Percentiles rank a stretch among this genome's conserved stretches.
phyloP scores from a whole-genome alignment of 2,888 invertebrate species.

The Steinernema hermaphroditum region DNA sequence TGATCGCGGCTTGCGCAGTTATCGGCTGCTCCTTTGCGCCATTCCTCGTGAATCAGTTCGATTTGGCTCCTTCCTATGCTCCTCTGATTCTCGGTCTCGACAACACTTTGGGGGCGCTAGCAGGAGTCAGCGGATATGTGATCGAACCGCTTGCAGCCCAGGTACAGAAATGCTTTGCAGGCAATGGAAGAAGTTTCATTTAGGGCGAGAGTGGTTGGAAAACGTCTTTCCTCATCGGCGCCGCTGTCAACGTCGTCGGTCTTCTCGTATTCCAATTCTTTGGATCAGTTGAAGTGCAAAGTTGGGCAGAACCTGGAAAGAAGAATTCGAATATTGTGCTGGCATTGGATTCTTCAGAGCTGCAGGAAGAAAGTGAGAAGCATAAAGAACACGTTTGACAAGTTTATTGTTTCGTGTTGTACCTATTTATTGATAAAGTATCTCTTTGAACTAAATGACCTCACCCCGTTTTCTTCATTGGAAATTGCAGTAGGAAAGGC shows the following conservation, averaged over 20 bases:
- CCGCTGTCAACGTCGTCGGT: slow-evolving; percentile 88
- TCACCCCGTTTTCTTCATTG: no score
- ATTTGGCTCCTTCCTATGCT: slow-evolving; percentile 93
- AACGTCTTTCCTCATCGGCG: slow-evolving; percentile 90
- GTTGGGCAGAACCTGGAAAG: slow-evolving; percentile 46
- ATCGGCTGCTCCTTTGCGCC: slow-evolving; percentile 98
- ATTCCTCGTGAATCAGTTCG: slow-evolving; percentile 96
- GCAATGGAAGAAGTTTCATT: neutral
- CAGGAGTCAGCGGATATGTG: slow-evolving; percentile 89
- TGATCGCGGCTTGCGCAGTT: slow-evolving; percentile 94
- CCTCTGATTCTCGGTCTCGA: slow-evolving; percentile 97
- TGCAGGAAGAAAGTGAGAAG: neutral
- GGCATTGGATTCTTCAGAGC: neutral
- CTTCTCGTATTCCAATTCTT: slow-evolving; percentile 93
- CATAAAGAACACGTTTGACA: no score
- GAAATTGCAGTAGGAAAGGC: no score
- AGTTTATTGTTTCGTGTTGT: no score
- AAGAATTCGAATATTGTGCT: neutral
- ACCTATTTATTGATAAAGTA: no score
- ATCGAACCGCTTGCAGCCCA: slow-evolving; percentile 76
- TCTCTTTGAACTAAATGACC: no score
- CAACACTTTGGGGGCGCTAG: slow-evolving; percentile 95
- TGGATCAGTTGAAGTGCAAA: slow-evolving; percentile 91
- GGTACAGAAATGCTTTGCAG: neutral
- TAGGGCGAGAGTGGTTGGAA: slow-evolving; percentile 75